Percentiles rank a stretch among this genome's conserved stretches.
Evolutionary conservation across 2,113 vertebrate genomes (phyloP).

Genomic region (Falcunculus frontatus): DNA sequence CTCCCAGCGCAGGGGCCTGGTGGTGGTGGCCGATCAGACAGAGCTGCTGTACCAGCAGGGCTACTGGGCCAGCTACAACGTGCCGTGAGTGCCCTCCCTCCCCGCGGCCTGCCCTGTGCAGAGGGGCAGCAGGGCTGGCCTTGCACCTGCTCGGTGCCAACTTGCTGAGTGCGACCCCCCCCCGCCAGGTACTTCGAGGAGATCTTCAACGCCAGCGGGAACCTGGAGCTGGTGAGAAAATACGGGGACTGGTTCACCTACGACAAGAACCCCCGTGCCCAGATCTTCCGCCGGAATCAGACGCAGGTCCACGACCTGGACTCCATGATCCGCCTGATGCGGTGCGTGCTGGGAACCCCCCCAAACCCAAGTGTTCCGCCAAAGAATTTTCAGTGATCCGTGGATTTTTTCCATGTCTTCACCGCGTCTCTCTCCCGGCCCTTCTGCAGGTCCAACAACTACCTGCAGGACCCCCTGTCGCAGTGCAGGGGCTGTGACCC

Average conservation of each 20-base stretch:
- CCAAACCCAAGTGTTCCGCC: fast-evolving
- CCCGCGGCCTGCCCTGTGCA: fast-evolving
- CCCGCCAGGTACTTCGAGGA: constrained; percentile 79
- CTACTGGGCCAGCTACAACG: constrained; percentile 97
- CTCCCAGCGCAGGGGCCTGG: constrained; percentile 61
- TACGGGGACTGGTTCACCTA: constrained; percentile 92
- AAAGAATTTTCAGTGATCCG: fast-evolving
- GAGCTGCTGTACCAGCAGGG: constrained; percentile 79
- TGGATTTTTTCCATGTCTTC: fast-evolving
- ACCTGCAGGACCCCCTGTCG: constrained; percentile 84
- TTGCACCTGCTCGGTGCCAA: neutral
- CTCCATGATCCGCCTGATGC: constrained; percentile 91
- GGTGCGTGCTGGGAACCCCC: constrained; percentile 60
- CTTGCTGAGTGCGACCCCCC: neutral
- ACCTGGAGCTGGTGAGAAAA: constrained; percentile 78
- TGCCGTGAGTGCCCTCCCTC: constrained; percentile 78
- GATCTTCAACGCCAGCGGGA: constrained; percentile 88
- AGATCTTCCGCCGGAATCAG: constrained; percentile 90
- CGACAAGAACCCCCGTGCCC: constrained; percentile 83
- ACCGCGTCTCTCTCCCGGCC: fast-evolving
- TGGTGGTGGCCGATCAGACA: constrained; percentile 78
- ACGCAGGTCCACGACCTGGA: constrained; percentile 78
- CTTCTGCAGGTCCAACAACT: constrained; percentile 86
- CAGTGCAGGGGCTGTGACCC: constrained; percentile 80
- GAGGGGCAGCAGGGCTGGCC: neutral